A percentile compares a stretch with the other conserved stretches of the same genome.
These are phyloP conservation scores for Abramis brama DNA, from an alignment of 2,113 vertebrate genomes.

Conservation along the genomic window DNA sequence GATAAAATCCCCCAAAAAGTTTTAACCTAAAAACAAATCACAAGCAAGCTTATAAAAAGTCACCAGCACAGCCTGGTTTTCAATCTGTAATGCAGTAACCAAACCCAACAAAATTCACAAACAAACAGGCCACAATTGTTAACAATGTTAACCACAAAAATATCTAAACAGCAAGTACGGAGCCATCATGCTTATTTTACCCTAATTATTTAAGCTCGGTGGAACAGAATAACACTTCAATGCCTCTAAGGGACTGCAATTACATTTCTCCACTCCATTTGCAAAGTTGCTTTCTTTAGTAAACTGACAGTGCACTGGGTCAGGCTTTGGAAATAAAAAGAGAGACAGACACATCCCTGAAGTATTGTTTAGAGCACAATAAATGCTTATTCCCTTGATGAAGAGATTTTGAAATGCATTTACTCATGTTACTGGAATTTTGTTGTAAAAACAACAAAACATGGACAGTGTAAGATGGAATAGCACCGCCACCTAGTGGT, in stretches of 20 bases:
- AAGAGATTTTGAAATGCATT: constrained; percentile 32
- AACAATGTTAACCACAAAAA: constrained; percentile 33
- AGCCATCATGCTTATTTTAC: constrained; percentile 58
- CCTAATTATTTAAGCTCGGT: constrained; percentile 62
- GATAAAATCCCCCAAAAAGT: background rate
- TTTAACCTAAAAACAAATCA: constrained; percentile 20
- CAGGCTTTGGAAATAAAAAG: constrained; percentile 53
- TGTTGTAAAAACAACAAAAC: background rate
- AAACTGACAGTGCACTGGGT: constrained; percentile 64
- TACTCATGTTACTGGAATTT: constrained; percentile 22
- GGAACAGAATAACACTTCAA: constrained; percentile 64
- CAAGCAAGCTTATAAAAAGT: background rate
- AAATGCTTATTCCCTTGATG: constrained; percentile 44
- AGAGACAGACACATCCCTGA: constrained; percentile 52
- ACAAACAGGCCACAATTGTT: constrained; percentile 37
- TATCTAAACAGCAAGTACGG: constrained; percentile 64
- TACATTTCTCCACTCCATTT: constrained; percentile 70
- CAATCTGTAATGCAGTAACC: constrained; percentile 6
- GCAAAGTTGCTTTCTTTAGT: constrained; percentile 67
- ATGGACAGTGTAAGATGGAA: background rate
- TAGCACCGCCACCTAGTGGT: constrained; percentile 69
- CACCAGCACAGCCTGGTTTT: background rate
- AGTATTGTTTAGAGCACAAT: constrained; percentile 52
- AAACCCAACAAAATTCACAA: constrained; percentile 18
- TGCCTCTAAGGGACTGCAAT: constrained; percentile 67